Conservation (phyloP, 2,888 invertebrate species). For the Troilus luridus region DNA sequence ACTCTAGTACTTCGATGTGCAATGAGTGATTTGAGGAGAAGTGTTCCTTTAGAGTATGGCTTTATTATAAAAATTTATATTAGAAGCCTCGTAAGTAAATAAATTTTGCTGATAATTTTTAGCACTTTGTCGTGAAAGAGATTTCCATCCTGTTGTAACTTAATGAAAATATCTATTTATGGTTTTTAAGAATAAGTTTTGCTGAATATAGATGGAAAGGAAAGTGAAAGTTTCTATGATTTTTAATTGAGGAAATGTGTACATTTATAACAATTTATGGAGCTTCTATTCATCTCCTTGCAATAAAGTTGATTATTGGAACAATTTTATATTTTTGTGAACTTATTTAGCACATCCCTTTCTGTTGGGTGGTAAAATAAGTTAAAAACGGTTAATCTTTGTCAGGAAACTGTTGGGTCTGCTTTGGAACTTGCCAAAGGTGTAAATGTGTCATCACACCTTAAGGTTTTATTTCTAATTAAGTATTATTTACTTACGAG, state of each 20-base stretch:
- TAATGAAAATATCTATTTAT: background rate
- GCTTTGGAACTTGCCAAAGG: no score
- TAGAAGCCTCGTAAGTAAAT: conserved; percentile 21
- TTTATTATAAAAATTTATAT: background rate
- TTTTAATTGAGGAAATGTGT: background rate
- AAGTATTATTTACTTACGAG: background rate
- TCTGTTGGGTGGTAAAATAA: no score
- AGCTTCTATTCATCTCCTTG: no score
- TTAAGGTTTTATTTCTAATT: background rate
- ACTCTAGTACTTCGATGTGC: background rate
- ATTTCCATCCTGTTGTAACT: background rate
- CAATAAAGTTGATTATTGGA: no score
- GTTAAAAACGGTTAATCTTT: no score
- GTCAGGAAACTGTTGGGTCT: no score
- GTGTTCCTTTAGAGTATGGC: background rate
- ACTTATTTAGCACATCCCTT: no score
- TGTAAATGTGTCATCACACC: no score
- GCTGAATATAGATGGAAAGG: background rate
- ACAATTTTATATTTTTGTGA: no score
- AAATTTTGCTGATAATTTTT: background rate
- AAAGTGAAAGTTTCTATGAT: background rate
- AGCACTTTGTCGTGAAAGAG: background rate
- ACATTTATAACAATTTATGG: no score
- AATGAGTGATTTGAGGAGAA: background rate
- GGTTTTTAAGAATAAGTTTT: background rate